Base-by-base conservation (phyloP, 2,888 invertebrate species). In the Iselma pallidipennis region DNA sequence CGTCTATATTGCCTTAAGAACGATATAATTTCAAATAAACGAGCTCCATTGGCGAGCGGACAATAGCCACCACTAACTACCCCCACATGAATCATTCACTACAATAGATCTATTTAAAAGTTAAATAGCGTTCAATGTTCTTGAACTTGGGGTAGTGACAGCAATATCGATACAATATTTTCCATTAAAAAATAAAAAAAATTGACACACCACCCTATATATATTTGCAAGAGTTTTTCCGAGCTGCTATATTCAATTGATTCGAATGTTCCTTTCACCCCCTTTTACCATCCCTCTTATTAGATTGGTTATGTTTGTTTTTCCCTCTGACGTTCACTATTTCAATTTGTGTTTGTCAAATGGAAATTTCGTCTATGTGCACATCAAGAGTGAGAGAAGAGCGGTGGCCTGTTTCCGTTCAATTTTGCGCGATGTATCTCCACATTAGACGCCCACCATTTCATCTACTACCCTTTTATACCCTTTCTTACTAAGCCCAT, bases 71-170 rank as follows among this genome's bases (percentile, higher is more conserved):
- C 10, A 10, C 10, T 9, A 19, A 42, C 50, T 60, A 63, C 65
- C 68, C 55, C 62, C 66, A 67, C 70, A 71, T 71, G 71, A 70
- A 72, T 72, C 71, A 71, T 72, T 72, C 71, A 68, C 61, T 48
- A 65, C 63, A 62, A 72, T 68, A 69, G 72, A 72, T 70, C 71
- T 70, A 66, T 66, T 67, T 70, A 71, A 66, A 67, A 66, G n/a
- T 59, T 63, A 61, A 67, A 66, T 61, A 61, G 58, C 66, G 55
- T 57, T 50, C 19, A 49, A 61, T 33, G 51, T 54, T 53, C 49
- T 42, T 42, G 42, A 21, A 42, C 10, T 10, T 19, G 19, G 19
- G 14, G 37, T 37, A 16, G 16, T 37, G 14, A 14, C n/a, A 33
- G 14, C 31, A 33, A 31, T 31, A 31, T n/a, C n/a, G n/a, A n/a